These are phyloP conservation scores for Eupithecia inturbata DNA, from an alignment of 2,888 invertebrate species.

Conservation along the genomic window DNA sequence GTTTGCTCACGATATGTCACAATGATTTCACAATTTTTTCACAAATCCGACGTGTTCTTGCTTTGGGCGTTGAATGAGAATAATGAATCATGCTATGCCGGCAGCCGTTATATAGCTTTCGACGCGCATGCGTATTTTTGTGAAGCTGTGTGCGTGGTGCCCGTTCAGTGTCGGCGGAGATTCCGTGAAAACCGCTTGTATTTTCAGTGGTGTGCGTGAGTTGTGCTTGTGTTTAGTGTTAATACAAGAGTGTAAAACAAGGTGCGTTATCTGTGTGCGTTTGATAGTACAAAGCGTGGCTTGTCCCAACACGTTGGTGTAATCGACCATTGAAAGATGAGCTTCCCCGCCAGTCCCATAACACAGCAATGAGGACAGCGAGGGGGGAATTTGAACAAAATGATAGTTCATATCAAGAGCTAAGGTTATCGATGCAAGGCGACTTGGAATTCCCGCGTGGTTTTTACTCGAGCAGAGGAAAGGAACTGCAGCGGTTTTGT, in stretches of 20 bases:
- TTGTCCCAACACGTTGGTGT: slow-evolving; percentile 62
- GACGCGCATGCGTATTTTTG: slow-evolving; percentile 54
- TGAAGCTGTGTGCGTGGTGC: slow-evolving; percentile 66
- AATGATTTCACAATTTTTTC: slow-evolving; percentile 76
- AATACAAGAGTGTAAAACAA: slow-evolving; percentile 42
- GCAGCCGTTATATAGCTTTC: slow-evolving; percentile 53
- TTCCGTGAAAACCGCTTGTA: slow-evolving; percentile 70
- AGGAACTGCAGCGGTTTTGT: slow-evolving; percentile 50
- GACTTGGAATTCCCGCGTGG: slow-evolving; percentile 59
- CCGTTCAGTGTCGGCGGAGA: slow-evolving; percentile 57
- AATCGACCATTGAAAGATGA: slow-evolving; percentile 44
- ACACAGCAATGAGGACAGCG: slow-evolving; percentile 33
- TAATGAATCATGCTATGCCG: slow-evolving; percentile 54
- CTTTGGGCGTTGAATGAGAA: slow-evolving; percentile 58
- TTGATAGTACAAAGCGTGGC: slow-evolving; percentile 50
- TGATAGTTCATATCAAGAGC: slow-evolving; percentile 32
- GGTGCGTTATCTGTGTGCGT: slow-evolving; percentile 54
- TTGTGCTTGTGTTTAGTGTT: slow-evolving; percentile 51
- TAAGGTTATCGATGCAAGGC: slow-evolving; percentile 46
- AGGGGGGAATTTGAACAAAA: slow-evolving; percentile 46
- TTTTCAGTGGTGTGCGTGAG: slow-evolving; percentile 52
- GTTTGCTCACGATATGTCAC: slow-evolving; percentile 66
- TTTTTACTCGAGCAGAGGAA: slow-evolving; percentile 62
- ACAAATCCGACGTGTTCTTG: slow-evolving; percentile 57
- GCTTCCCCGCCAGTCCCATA: slow-evolving; percentile 50